These are phyloP conservation scores for Zophobas morio DNA, from an alignment of 1,140 invertebrate genomes.

Conservation along the genomic window DNA sequence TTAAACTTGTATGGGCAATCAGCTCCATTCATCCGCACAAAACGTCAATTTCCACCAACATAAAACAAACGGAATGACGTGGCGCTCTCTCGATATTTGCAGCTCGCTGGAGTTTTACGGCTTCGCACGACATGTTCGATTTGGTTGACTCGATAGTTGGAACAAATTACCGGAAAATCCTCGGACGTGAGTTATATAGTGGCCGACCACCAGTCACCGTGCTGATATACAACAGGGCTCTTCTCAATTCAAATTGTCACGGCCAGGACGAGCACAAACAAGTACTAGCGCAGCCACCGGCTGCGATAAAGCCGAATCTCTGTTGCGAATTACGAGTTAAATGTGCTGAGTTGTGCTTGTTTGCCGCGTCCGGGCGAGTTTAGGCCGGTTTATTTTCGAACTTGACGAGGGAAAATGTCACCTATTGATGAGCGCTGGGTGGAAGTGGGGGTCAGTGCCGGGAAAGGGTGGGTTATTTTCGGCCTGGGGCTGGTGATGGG, in stretches of 20 bases:
- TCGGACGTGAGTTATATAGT: conserved; percentile 55
- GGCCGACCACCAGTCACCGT: conserved; percentile 53
- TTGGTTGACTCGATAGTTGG: conserved; percentile 54
- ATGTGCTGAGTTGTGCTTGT: background rate
- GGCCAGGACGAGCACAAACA: conserved; percentile 31
- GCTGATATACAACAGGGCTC: conserved; percentile 51
- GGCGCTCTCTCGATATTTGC: conserved; percentile 48
- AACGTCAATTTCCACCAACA: conserved; percentile 40
- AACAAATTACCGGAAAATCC: conserved; percentile 58
- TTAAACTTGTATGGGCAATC: conserved; percentile 21
- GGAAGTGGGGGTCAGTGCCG: no score
- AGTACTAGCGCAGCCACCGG: conserved; percentile 1
- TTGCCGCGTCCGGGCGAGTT: background rate
- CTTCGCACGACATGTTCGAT: conserved; percentile 51
- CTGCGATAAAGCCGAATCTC: background rate
- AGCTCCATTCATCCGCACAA: conserved; percentile 16
- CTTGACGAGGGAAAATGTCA: no score
- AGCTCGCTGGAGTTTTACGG: conserved; percentile 50
- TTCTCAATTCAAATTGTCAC: conserved; percentile 32
- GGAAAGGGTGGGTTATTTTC: no score
- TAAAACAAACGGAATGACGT: conserved; percentile 50
- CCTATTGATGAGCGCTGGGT: no score
- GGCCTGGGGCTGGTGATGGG: no score
- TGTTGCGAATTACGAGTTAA: conserved; percentile 1
- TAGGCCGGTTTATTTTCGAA: no score